These are phyloP conservation scores for Dallia pectoralis DNA, from an alignment of 2,797 vertebrate genomes.

Conservation along the genomic window DNA sequence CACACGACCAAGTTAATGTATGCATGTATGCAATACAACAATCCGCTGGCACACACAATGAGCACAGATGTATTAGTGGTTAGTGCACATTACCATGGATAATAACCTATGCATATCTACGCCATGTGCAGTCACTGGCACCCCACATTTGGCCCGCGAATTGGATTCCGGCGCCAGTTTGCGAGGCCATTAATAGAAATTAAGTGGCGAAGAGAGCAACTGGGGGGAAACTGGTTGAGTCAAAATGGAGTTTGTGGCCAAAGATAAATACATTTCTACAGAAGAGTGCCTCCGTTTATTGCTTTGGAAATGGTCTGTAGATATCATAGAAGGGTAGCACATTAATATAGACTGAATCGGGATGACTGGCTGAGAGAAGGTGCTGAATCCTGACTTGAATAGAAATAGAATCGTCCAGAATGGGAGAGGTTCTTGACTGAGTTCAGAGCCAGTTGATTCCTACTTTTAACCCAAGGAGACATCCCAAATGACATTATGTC, in stretches of 20 bases:
- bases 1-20: constrained; percentile 53
- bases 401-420: constrained; percentile 60
- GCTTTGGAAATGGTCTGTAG: constrained; percentile 74
- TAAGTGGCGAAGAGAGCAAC: constrained; percentile 74
- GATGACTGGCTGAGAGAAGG: constrained; percentile 62
- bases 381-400: constrained; percentile 63
- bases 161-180: constrained; percentile 71
- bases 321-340: constrained; percentile 75
- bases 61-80: constrained; percentile 65
- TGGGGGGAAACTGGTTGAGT: constrained; percentile 71
- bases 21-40: constrained; percentile 46
- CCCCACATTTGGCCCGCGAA: constrained; percentile 51
- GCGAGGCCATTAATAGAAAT: constrained; percentile 82
- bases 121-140: constrained; percentile 59
- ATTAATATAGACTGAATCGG: constrained; percentile 71
- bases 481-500: too few species aligned
- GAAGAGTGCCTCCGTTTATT: constrained; percentile 78
- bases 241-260: constrained; percentile 73
- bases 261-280: constrained; percentile 81
- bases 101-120: constrained; percentile 77
- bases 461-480: constrained; percentile 3
- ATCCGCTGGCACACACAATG: constrained; percentile 61
- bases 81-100: constrained; percentile 69
- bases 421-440: constrained; percentile 59
- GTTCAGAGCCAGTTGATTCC: background rate